Percentiles rank a stretch among this genome's conserved stretches.
Conservation (phyloP, 1,140 invertebrate genomes). For the Zaprionus gabonicus region DNA sequence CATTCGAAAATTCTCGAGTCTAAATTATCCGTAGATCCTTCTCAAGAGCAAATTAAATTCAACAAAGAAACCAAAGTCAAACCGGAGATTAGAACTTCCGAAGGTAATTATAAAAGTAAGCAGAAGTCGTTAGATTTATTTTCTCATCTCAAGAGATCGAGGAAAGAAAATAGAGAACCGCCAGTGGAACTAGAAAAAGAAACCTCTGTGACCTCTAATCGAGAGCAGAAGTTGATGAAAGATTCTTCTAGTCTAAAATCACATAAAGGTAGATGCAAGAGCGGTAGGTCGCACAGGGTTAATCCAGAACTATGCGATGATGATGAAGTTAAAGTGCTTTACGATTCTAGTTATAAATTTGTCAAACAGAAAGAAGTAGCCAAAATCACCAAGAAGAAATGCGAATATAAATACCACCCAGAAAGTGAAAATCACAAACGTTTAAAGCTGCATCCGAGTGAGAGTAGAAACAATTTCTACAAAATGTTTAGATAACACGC, state of each 20-base stretch:
- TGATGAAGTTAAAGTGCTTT: constrained; percentile 34
- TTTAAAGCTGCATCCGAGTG: not conserved
- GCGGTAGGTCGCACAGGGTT: no score
- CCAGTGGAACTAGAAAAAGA: not conserved
- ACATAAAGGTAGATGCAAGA: not conserved
- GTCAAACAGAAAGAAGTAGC: not conserved
- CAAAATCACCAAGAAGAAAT: not conserved
- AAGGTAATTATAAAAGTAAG: not conserved
- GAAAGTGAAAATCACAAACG: not conserved
- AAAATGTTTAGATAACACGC: constrained; percentile 11
- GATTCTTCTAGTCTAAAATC: not conserved
- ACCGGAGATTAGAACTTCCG: not conserved
- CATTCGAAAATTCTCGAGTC: not conserved
- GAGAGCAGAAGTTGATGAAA: not conserved
- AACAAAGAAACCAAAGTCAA: not conserved
- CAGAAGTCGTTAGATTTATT: not conserved
- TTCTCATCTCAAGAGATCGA: not conserved
- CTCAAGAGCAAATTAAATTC: not conserved
- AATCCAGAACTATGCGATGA: not conserved
- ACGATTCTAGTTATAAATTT: constrained; percentile 40
- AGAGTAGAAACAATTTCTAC: constrained; percentile 20
- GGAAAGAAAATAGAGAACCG: not conserved
- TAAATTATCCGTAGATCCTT: not conserved
- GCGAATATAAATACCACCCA: not conserved
- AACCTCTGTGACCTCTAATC: not conserved